Evolutionary conservation across 2,888 invertebrate species (phyloP).

Genomic region (Selenia dentaria): DNA sequence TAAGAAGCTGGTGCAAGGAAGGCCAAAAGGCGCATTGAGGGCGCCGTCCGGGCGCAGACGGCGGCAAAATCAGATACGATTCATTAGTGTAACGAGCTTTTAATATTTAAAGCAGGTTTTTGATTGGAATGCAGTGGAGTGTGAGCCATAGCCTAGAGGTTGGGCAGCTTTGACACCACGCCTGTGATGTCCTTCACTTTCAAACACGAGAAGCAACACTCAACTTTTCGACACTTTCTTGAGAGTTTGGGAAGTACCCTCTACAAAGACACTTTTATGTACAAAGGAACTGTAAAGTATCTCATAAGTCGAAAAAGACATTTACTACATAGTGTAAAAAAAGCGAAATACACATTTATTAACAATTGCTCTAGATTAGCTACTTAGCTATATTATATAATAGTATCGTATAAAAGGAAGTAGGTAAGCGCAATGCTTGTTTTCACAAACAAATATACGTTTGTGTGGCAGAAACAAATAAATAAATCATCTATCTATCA

Average conservation of each 20-base stretch:
- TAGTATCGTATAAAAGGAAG: too few relatives aligned
- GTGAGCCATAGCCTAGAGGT: constrained; percentile 61
- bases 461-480: too few relatives aligned
- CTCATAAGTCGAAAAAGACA: too few relatives aligned
- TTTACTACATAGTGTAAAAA: too few relatives aligned
- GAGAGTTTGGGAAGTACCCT: constrained; percentile 3
- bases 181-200: constrained; percentile 45
- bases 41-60: constrained; percentile 50
- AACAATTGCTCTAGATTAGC: too few relatives aligned
- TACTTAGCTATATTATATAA: too few relatives aligned
- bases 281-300: neutral
- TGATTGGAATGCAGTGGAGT: constrained; percentile 76
- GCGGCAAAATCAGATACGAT: constrained; percentile 81
- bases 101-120: constrained; percentile 77
- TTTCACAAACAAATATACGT: too few relatives aligned
- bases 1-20: constrained; percentile 57
- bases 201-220: constrained; percentile 43
- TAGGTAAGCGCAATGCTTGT: too few relatives aligned
- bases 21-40: constrained; percentile 68
- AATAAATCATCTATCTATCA: too few relatives aligned
- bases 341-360: too few relatives aligned
- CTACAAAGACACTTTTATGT: neutral
- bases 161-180: constrained; percentile 49
- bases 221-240: constrained; percentile 55
- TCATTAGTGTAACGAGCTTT: constrained; percentile 83